A percentile compares a stretch with the other conserved stretches of the same genome.
Evolutionary conservation across 2,888 invertebrate genomes (phyloP).

Genomic region (Cryptocephalus moraei): DNA sequence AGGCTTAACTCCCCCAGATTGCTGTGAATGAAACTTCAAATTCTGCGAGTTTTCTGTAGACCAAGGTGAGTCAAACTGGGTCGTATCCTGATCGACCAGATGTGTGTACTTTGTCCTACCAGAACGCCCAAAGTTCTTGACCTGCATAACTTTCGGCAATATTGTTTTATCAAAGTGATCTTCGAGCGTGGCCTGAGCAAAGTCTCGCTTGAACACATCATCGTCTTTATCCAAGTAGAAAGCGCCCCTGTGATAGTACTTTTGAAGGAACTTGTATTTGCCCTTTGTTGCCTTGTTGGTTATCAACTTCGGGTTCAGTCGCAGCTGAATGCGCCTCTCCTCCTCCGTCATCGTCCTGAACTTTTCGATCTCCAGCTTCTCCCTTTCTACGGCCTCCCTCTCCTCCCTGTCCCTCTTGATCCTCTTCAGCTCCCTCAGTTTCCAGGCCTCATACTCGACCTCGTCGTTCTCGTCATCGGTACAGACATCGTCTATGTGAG

Average conservation of each 20-base stretch:
- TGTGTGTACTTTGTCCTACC: constrained; percentile 99
- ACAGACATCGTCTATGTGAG: constrained; percentile 74
- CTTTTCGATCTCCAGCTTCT: constrained; percentile 79
- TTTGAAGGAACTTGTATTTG: constrained; percentile 98
- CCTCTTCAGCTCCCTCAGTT: constrained; percentile 88
- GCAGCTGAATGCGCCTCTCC: constrained; percentile 77
- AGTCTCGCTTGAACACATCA: constrained; percentile 49
- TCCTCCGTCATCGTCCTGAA: constrained; percentile 93
- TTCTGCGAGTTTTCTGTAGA: constrained; percentile 83
- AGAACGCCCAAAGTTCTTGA: constrained; percentile 98
- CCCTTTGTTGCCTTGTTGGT: constrained; percentile 94
- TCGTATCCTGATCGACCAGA: constrained; percentile 97
- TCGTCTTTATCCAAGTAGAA: constrained; percentile 95
- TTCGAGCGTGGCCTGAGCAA: constrained; percentile 63
- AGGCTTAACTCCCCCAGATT: constrained; percentile 89
- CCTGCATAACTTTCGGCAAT: constrained; percentile 99
- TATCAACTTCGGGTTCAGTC: constrained; percentile 82
- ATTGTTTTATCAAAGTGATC: constrained; percentile 99
- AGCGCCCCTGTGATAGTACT: constrained; percentile 98
- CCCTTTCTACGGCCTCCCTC: constrained; percentile 78
- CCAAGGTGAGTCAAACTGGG: constrained; percentile 97
- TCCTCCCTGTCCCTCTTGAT: constrained; percentile 96
- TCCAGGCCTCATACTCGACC: constrained; percentile 96
- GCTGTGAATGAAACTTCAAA: constrained; percentile 74
- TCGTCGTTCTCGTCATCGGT: constrained; percentile 96